Percentiles rank a stretch among this genome's conserved stretches.
These are phyloP conservation scores for Characodon lateralis DNA, from an alignment of 2,797 vertebrate species.

Conservation along the genomic window DNA sequence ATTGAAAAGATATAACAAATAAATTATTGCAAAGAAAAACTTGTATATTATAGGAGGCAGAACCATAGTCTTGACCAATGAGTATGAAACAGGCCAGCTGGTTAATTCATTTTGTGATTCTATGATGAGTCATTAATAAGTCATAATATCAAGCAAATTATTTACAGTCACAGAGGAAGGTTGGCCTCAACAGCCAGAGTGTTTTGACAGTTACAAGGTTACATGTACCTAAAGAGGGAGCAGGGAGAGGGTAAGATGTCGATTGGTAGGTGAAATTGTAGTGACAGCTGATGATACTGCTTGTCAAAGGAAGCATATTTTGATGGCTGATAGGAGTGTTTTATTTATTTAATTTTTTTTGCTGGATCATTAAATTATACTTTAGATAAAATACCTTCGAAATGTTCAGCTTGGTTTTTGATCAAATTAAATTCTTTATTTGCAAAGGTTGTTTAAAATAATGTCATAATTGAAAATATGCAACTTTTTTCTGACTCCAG, in stretches of 20 bases:
- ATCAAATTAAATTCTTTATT: background rate
- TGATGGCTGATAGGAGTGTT: conserved; percentile 1
- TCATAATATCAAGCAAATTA: conserved; percentile 47
- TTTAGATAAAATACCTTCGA: conserved; percentile 8
- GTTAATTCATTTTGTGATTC: conserved; percentile 48
- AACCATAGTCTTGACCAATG: conserved; percentile 28
- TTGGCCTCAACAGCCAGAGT: conserved; percentile 17
- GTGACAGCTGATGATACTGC: conserved; percentile 11
- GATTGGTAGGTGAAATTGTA: conserved; percentile 24
- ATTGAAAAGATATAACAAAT: conserved; percentile 12
- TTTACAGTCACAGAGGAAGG: conserved; percentile 36
- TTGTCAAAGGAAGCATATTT: conserved; percentile 28
- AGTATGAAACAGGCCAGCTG: conserved; percentile 9
- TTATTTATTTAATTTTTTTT: background rate
- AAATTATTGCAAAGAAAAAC: conserved; percentile 31
- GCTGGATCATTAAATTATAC: no score
- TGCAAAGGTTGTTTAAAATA: background rate
- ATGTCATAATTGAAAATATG: background rate
- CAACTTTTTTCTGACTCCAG: background rate
- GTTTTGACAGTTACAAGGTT: conserved; percentile 37
- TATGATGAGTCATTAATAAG: conserved; percentile 18
- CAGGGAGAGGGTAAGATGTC: conserved; percentile 19
- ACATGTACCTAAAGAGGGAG: conserved; percentile 19
- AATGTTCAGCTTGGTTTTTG: background rate
- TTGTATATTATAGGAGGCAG: conserved; percentile 27